These are phyloP conservation scores for Hemitrygon akajei DNA, from an alignment of 2,797 vertebrate genomes.

Conservation along the genomic window DNA sequence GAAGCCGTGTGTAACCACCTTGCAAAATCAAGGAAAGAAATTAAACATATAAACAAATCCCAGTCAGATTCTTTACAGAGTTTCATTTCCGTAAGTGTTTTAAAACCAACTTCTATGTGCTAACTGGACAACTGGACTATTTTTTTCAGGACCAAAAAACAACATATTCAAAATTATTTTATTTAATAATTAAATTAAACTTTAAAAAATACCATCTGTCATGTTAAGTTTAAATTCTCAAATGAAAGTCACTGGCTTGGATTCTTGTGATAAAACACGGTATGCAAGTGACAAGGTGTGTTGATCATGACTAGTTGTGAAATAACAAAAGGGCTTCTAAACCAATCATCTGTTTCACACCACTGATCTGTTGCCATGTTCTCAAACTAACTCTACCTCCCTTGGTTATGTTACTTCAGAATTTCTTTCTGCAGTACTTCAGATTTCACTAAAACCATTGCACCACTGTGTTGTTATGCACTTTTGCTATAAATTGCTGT, in stretches of 20 bases:
- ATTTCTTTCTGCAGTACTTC: too few species aligned
- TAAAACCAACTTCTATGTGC: neutral
- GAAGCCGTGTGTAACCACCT: slow-evolving; percentile 92
- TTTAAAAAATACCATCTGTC: neutral
- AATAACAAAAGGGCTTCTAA: too few species aligned
- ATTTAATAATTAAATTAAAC: neutral
- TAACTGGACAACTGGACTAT: neutral
- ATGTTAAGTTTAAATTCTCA: neutral
- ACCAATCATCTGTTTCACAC: too few species aligned
- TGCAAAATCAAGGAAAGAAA: slow-evolving; percentile 17
- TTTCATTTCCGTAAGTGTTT: neutral
- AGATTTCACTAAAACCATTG: too few species aligned
- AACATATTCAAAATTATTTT: neutral
- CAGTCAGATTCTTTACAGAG: too few species aligned
- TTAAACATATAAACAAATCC: neutral
- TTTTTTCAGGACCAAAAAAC: neutral
- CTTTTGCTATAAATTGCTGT: too few species aligned
- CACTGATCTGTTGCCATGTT: too few species aligned
- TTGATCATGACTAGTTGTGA: neutral
- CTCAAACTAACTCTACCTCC: too few species aligned
- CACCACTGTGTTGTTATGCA: too few species aligned
- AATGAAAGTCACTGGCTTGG: neutral
- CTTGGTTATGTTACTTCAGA: too few species aligned
- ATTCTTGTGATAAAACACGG: neutral
- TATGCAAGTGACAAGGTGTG: neutral